Conservation (phyloP, 2,888 invertebrate species). For the Heteromurus nitidus region DNA sequence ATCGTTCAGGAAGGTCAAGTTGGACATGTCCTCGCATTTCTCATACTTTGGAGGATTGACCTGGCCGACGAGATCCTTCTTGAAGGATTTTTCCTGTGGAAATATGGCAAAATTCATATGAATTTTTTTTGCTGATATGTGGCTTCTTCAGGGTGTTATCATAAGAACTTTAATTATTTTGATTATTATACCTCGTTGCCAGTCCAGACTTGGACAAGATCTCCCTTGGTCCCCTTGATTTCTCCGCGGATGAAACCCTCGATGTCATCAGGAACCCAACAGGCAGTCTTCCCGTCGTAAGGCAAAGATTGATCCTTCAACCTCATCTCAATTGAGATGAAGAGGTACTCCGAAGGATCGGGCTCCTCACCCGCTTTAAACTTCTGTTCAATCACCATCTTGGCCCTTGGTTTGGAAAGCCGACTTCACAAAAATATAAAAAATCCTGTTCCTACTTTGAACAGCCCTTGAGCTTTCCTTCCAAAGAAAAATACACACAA, state of each 20-base stretch:
- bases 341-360: slow-evolving; percentile 96
- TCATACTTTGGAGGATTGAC: slow-evolving; percentile 99
- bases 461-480: slow-evolving; percentile 55
- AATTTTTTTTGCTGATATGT: not conserved
- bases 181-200: slow-evolving; percentile 88
- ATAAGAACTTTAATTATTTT: not conserved
- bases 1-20: slow-evolving; percentile 99
- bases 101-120: not conserved
- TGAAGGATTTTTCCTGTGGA: slow-evolving; percentile 84
- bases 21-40: slow-evolving; percentile 99
- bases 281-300: slow-evolving; percentile 99
- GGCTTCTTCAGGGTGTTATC: not conserved
- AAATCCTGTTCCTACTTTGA: slow-evolving; percentile 17
- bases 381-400: slow-evolving; percentile 73
- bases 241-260: slow-evolving; percentile 98
- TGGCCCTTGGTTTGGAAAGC: slow-evolving; percentile 88
- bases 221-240: slow-evolving; percentile 99
- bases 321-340: slow-evolving; percentile 96
- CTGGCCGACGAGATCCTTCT: slow-evolving; percentile 96
- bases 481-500: no score
- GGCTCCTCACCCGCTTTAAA: slow-evolving; percentile 79
- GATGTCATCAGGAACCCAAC: slow-evolving; percentile 99
- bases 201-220: slow-evolving; percentile 90
- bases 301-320: slow-evolving; percentile 99
- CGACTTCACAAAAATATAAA: not conserved